Evolutionary conservation across 2,797 vertebrate species (phyloP), one percentile per base, ranked within the genome.

Genomic region (Podarcis lilfordi): DNA sequence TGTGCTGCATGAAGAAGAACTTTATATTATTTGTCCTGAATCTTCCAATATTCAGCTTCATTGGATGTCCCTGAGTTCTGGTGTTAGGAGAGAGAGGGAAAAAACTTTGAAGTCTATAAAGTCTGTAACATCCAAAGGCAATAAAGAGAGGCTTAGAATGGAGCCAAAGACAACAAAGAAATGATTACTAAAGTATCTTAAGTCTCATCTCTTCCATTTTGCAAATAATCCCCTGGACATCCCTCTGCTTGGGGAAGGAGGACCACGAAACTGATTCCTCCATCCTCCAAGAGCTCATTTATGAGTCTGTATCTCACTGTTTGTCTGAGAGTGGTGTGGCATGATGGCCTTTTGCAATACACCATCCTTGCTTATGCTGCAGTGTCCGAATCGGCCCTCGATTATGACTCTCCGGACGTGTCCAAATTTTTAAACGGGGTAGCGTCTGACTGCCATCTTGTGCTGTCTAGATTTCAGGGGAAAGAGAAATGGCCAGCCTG

Each of bases 371-470:
- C 66, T 71, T 37, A 7, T 72, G n/a, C 6, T 21, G 8, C 45
- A 21, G 61, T 55, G n/a, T 66, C n/a, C 25, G 55, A 66, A 29
- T 80, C 40, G 66, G 40, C 43, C 32, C 32, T 37, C n/a, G 15
- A 15, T 85, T 81, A 66, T 4, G 27, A 15, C n/a, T 45, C 27
- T 32, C 69, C 23, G 40, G 71, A 81, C 23, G 11, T 17, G 23
- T 23, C 55, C 40, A 61, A 45, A 3, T 61, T 90, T 91, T 90
- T 37, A 75, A 45, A 50, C 8, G 64, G 10, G 2, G 0, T 1
- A 80, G 40, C 1, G 84, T 89, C 82, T 89, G 88, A 86, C 37
- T 72, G 40, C 79, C 45, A 66, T 15, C 0, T 29, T 93, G 77
- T 64, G 86, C 2, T 43, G 66, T 6, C 87, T 69, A 40, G 64